phyloP scores from a whole-genome alignment of 2,113 vertebrate genomes.

The Forbesichthys agassizii region DNA sequence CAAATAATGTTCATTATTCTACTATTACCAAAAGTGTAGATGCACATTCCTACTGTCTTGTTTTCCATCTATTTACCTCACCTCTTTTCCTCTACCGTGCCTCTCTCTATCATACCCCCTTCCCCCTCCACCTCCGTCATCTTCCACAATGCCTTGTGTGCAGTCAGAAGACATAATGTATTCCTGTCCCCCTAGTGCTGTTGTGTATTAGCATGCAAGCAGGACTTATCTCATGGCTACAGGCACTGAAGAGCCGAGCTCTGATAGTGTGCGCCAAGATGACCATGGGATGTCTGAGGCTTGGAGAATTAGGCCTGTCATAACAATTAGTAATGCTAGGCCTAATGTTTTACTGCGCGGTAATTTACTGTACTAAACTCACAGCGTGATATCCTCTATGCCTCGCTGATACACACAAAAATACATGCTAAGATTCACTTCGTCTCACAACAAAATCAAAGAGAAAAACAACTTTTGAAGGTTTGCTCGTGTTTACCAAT shows the following conservation, averaged over 20 bases:
- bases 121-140: conserved; percentile 23
- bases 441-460: background rate
- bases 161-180: conserved; percentile 71
- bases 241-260: conserved; percentile 70
- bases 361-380: conserved; percentile 43
- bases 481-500: no score
- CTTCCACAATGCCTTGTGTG: conserved; percentile 48
- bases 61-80: conserved; percentile 5
- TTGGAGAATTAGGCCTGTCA: conserved; percentile 61
- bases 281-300: conserved; percentile 68
- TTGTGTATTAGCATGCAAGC: conserved; percentile 64
- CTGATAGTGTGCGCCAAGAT: conserved; percentile 68
- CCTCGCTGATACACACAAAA: conserved; percentile 27
- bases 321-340: conserved; percentile 60
- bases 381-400: conserved; percentile 16
- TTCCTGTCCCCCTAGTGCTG: conserved; percentile 49
- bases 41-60: background rate
- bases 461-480: background rate
- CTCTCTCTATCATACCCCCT: conserved; percentile 22
- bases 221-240: conserved; percentile 72
- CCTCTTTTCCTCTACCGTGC: conserved; percentile 25
- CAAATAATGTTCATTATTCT: no score
- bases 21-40: background rate
- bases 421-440: background rate
- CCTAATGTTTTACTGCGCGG: conserved; percentile 59